A percentile compares a stretch with the other conserved stretches of the same genome.
These are phyloP conservation scores for Pocillopora meandrina DNA, from an alignment of 92 coral and sea anemone genomes.

Conservation along the genomic window DNA sequence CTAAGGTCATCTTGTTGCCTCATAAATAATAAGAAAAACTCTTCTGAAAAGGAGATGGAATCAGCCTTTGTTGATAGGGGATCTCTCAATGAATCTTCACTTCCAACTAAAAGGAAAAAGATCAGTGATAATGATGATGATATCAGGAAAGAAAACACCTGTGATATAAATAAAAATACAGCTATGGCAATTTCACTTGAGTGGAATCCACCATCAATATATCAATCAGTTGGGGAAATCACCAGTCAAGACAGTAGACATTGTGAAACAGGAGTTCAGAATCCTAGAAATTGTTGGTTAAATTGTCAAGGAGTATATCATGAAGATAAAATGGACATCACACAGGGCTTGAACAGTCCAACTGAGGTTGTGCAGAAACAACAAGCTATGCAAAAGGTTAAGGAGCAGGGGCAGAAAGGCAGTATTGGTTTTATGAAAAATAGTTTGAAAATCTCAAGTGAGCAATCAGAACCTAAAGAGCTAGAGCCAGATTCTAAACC, in stretches of 20 bases:
- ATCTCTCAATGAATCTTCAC: not conserved
- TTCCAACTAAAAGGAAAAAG: conserved; percentile 13
- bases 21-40: not conserved
- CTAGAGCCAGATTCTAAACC: not conserved
- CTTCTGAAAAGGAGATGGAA: not conserved
- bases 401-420: not conserved
- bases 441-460: not conserved
- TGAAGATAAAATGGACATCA: not conserved
- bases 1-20: not conserved
- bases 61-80: not conserved
- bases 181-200: not conserved
- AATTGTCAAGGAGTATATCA: not conserved
- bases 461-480: not conserved
- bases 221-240: not conserved
- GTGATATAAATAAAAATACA: not conserved
- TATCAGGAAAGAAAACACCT: not conserved
- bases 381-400: not conserved
- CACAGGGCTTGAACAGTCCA: not conserved
- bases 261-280: not conserved
- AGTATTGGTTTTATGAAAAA: not conserved
- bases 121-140: not conserved
- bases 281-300: not conserved
- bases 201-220: not conserved
- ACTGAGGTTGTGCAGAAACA: conserved; percentile 11
- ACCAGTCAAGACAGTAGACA: not conserved